These are phyloP conservation scores for Ypsolopha scabrella DNA, from an alignment of 2,888 invertebrate genomes.

Conservation along the genomic window DNA sequence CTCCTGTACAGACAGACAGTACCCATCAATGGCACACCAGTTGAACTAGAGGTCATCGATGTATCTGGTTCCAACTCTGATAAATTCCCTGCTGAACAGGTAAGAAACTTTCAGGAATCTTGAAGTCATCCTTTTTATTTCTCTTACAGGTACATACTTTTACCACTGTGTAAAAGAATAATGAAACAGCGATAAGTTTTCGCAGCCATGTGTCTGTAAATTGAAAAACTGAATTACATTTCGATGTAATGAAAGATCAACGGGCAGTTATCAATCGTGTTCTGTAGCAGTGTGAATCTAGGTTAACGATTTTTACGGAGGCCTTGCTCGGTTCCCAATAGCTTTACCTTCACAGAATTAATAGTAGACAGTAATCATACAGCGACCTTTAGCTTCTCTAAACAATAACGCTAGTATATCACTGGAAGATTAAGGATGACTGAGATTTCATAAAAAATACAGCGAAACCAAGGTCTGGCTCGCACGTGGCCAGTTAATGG, in stretches of 20 bases:
- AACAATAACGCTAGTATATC: constrained; percentile 41
- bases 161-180: no score
- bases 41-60: constrained; percentile 84
- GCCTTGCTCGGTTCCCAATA: constrained; percentile 26
- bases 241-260: not conserved
- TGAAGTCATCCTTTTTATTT: no score
- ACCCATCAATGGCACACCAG: constrained; percentile 76
- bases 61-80: constrained; percentile 78
- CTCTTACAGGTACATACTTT: no score
- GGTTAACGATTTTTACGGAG: constrained; percentile 24
- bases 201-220: no score
- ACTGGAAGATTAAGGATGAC: constrained; percentile 31
- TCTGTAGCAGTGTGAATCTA: constrained; percentile 16
- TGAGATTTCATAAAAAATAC: constrained; percentile 23
- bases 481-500: constrained; percentile 13
- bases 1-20: constrained; percentile 81
- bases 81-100: constrained; percentile 72
- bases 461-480: constrained; percentile 14
- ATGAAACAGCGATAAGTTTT: no score
- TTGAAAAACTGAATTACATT: no score
- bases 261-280: not conserved
- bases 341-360: constrained; percentile 43
- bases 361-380: constrained; percentile 22
- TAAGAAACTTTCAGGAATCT: constrained; percentile 20
- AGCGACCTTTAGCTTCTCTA: constrained; percentile 34